These are phyloP conservation scores for Ypsolopha sequella DNA, from an alignment of 2,888 invertebrate species.

Conservation along the genomic window DNA sequence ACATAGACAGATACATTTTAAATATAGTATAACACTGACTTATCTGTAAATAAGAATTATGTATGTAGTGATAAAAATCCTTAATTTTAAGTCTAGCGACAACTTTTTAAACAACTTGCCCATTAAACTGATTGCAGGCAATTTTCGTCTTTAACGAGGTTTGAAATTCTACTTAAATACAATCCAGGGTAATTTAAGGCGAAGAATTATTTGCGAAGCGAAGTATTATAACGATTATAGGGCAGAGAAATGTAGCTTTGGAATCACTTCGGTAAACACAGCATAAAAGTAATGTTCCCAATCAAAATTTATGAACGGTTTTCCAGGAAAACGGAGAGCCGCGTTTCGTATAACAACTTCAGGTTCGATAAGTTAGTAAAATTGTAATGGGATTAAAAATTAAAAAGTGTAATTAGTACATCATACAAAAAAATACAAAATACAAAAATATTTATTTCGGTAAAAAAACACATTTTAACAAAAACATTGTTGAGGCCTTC, in stretches of 20 bases:
- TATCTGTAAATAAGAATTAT: no score
- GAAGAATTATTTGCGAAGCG: not conserved
- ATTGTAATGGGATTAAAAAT: no score
- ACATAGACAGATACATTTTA: no score
- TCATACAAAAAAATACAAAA: no score
- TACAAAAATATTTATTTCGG: no score
- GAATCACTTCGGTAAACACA: conserved; percentile 2
- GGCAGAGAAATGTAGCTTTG: conserved; percentile 1
- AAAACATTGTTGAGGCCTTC: no score
- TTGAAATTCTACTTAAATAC: conserved; percentile 22
- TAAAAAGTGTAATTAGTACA: no score
- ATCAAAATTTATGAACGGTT: not conserved
- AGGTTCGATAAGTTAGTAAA: no score
- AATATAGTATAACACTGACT: no score
- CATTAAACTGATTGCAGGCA: conserved; percentile 31
- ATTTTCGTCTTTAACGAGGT: conserved; percentile 28
- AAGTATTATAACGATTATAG: conserved; percentile 2
- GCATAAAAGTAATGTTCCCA: not conserved
- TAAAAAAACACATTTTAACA: no score
- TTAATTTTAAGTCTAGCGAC: conserved; percentile 5
- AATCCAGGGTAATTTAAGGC: conserved; percentile 19
- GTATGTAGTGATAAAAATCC: no score
- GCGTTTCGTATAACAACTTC: no score
- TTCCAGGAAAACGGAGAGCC: not conserved
- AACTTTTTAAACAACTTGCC: conserved; percentile 25